Conservation (phyloP, 2,888 invertebrate species). For the Nymphalis polychloros region DNA sequence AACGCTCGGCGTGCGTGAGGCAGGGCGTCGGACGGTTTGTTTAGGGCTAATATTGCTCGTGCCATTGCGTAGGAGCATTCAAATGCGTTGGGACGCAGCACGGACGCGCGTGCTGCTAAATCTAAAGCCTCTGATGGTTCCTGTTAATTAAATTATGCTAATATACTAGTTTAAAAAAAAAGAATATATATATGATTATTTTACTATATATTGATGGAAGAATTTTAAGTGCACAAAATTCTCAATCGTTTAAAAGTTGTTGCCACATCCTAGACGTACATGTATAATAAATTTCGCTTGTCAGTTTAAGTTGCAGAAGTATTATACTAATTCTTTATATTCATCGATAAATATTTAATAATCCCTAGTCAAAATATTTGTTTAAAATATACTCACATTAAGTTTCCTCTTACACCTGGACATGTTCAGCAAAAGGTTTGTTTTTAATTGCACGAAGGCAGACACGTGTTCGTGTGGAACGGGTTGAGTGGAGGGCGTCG, state of each 20-base stretch:
- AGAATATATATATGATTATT: background rate
- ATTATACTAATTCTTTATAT: no score
- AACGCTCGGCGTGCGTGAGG: constrained; percentile 92
- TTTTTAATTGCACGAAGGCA: constrained; percentile 91
- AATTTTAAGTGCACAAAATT: no score
- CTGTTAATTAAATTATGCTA: constrained; percentile 68
- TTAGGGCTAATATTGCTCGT: constrained; percentile 90
- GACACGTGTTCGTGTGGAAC: constrained; percentile 85
- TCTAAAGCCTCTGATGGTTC: constrained; percentile 93
- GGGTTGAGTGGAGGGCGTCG: constrained; percentile 60
- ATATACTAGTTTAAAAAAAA: background rate
- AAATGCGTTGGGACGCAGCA: constrained; percentile 92
- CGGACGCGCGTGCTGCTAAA: constrained; percentile 92
- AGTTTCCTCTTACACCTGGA: constrained; percentile 96
- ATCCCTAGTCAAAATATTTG: no score
- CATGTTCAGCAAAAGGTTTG: constrained; percentile 94
- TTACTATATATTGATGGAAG: no score
- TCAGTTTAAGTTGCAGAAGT: no score
- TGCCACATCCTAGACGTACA: background rate
- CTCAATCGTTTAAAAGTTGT: background rate
- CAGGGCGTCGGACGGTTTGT: constrained; percentile 88
- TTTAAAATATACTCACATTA: constrained; percentile 85
- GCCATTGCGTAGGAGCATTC: constrained; percentile 96
- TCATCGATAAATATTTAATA: no score
- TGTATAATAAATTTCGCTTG: background rate